Percentiles rank a stretch among this genome's conserved stretches.
Conservation (phyloP, 2,888 invertebrate genomes). For the Trissolcus japonicus region DNA sequence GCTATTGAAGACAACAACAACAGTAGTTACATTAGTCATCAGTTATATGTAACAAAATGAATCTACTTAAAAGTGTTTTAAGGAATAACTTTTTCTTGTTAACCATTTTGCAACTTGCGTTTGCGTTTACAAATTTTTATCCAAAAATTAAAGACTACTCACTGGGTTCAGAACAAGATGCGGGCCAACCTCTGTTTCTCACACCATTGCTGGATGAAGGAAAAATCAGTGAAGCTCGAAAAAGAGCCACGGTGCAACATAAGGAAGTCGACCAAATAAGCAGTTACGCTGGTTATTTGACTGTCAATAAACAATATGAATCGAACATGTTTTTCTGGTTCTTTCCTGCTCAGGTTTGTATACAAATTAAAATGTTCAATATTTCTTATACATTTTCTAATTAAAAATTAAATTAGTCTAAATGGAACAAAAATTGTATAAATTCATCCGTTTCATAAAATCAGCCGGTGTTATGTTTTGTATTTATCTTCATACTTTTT, state of each 20-base stretch:
- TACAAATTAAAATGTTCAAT: no score
- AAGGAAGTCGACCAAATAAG: slow-evolving; percentile 79
- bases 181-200: slow-evolving; percentile 83
- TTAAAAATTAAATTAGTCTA: no score
- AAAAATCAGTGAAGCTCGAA: slow-evolving; percentile 82
- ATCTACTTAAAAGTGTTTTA: slow-evolving; percentile 1
- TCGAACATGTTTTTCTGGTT: slow-evolving; percentile 96
- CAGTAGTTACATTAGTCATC: no score
- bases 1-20: no score
- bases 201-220: slow-evolving; percentile 86
- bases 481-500: no score
- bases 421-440: no score
- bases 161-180: slow-evolving; percentile 53
- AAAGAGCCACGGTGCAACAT: slow-evolving; percentile 79
- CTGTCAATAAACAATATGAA: slow-evolving; percentile 85
- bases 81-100: not conserved
- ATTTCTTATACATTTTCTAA: not conserved
- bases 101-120: slow-evolving; percentile 3
- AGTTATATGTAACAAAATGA: slow-evolving; percentile 2
- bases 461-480: no score
- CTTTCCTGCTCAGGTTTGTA: slow-evolving; percentile 83
- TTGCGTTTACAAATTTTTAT: slow-evolving; percentile 62
- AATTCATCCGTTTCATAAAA: no score
- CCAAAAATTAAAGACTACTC: slow-evolving; percentile 66
- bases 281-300: slow-evolving; percentile 89